Base-by-base conservation (phyloP, 1,140 invertebrate genomes). In the Drosophila seguyi region DNA sequence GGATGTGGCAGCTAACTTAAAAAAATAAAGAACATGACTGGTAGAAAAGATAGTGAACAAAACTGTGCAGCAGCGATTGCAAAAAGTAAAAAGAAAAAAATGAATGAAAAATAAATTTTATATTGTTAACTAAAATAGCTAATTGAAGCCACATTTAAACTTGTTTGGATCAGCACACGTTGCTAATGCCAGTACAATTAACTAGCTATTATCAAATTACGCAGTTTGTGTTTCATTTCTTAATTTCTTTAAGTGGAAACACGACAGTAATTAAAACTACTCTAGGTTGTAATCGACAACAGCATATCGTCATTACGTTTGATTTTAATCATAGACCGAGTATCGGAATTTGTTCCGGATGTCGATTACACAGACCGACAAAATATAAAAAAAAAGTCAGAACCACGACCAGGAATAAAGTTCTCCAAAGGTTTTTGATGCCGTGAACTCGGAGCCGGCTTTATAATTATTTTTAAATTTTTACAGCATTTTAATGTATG, bases 231-330 rank as follows among this genome's bases (percentile, higher is more conserved):
- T 45, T 31, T 50, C 20, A 36, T 50, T 62, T 68, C 45, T 68
- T 39, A 27, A 68, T 68, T 68, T 68, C 57, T 68, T 68, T 13
- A 68, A 67, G 65, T 68, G 36, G 36, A 50, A 68, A 50, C 57
- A 42, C 22, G 27, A 18, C 4, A 22, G 45, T 68, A 62, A 61
- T 68, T 68, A 68, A 42, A 68, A 34, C 16, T 18, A 31, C 22
- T 29, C 22, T 13, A 13, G 25, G 38, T n/a, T 42, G 22, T 14
- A 22, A 42, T 25, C 20, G 8, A 62, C 44, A 29, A 39, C 18
- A 20, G 47, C 50, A 34, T 31, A 52, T 31, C 11, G 18, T 61
- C 36, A 20, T 29, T 41, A 50, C 11, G 44, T 48, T 60, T 27
- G 27, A 48, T 44, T 47, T 61, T 61, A 50, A 61, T 61, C 31